phyloP scores from a whole-genome alignment of 2,888 invertebrate species.

The Cantharis lateralis region DNA sequence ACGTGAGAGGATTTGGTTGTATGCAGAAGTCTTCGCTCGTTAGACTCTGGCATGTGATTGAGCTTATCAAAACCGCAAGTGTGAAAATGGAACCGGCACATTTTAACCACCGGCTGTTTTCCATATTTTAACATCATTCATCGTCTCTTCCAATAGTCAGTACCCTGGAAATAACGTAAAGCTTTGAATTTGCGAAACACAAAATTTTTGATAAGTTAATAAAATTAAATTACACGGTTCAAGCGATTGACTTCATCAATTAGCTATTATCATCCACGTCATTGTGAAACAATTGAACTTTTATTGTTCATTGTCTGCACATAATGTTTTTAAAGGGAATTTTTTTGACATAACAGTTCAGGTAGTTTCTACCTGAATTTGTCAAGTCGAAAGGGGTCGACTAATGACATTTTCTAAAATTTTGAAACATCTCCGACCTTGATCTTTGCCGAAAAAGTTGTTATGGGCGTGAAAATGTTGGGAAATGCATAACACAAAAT shows the following conservation, averaged over 20 bases:
- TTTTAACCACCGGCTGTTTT: conserved; percentile 45
- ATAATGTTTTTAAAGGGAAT: neutral
- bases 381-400: neutral
- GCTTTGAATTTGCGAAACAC: neutral
- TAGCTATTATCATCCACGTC: neutral
- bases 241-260: neutral
- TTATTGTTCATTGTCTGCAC: neutral
- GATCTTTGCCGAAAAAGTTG: neutral
- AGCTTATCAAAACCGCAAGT: conserved; percentile 1
- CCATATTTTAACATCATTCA: conserved; percentile 45
- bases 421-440: neutral
- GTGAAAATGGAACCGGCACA: conserved; percentile 38
- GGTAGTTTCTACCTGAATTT: neutral
- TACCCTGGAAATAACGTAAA: neutral
- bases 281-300: neutral
- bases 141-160: conserved; percentile 18
- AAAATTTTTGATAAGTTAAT: neutral
- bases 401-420: neutral
- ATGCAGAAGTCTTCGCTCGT: conserved; percentile 16
- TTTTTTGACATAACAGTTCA: neutral
- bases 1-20: conserved; percentile 15
- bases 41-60: conserved; percentile 26
- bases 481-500: neutral
- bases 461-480: neutral
- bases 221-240: neutral